Evolutionary conservation across 2,888 invertebrate species (phyloP).

Genomic region (Melolontha melolontha): DNA sequence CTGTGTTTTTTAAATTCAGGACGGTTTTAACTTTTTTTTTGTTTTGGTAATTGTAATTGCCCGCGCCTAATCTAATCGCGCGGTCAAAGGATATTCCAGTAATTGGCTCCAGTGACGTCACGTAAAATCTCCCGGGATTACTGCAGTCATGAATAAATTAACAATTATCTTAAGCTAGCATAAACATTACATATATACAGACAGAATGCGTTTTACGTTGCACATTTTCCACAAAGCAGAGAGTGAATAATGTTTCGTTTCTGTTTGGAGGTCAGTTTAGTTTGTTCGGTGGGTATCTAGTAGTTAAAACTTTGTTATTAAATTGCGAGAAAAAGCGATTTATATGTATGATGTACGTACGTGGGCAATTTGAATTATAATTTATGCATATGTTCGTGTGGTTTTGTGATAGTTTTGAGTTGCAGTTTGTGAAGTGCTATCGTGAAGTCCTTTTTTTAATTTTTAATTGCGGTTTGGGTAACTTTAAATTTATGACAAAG

Average conservation of each 20-base stretch:
- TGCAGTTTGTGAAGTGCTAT: slow-evolving; percentile 25
- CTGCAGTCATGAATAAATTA: slow-evolving; percentile 60
- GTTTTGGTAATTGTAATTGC: slow-evolving; percentile 48
- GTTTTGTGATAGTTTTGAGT: slow-evolving; percentile 9
- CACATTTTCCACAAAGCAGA: slow-evolving; percentile 38
- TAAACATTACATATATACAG: slow-evolving; percentile 46
- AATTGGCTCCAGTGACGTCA: slow-evolving; percentile 58
- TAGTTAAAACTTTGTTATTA: slow-evolving; percentile 25
- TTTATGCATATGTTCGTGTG: slow-evolving; percentile 7
- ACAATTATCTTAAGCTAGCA: slow-evolving; percentile 61
- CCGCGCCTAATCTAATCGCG: slow-evolving; percentile 57
- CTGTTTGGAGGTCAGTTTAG: neutral
- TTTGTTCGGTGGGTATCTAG: neutral
- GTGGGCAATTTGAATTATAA: slow-evolving; percentile 20
- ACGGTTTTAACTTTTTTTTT: slow-evolving; percentile 58
- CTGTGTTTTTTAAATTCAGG: slow-evolving; percentile 55
- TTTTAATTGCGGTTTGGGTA: too few relatives aligned
- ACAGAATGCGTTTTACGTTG: slow-evolving; percentile 46
- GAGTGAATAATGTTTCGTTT: neutral
- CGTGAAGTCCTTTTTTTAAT: slow-evolving; percentile 6
- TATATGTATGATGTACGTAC: slow-evolving; percentile 12
- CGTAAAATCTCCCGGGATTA: slow-evolving; percentile 54
- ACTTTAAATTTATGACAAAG: too few relatives aligned
- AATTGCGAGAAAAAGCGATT: slow-evolving; percentile 30
- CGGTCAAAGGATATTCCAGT: slow-evolving; percentile 56